These are phyloP conservation scores for Diarsia dahlii DNA, from an alignment of 2,888 invertebrate species.

Conservation along the genomic window DNA sequence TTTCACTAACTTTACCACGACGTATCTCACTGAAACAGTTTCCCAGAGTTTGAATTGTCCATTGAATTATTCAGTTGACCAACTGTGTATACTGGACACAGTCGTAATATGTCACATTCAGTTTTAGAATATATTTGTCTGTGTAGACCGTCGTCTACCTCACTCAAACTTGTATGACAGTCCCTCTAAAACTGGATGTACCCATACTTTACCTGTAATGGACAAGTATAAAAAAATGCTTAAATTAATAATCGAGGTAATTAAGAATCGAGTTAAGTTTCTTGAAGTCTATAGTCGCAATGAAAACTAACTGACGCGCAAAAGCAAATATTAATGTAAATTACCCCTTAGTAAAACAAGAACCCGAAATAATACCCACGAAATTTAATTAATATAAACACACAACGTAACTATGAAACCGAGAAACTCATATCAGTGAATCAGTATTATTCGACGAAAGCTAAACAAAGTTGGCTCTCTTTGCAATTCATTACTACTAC, in stretches of 20 bases:
- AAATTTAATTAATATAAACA: constrained; percentile 3
- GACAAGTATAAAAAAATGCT: background rate
- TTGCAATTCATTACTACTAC: background rate
- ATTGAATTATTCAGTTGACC: constrained; percentile 3
- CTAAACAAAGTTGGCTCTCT: background rate
- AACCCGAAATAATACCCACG: too few species aligned
- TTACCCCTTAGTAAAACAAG: background rate
- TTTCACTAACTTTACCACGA: background rate
- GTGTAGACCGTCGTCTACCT: background rate
- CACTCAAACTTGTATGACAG: too few species aligned
- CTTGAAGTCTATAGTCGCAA: background rate
- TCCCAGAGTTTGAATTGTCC: background rate
- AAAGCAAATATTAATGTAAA: background rate
- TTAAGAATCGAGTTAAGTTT: background rate
- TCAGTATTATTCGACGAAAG: background rate
- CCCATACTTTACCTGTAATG: background rate
- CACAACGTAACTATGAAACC: too few species aligned
- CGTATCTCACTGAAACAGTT: background rate
- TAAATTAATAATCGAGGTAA: background rate
- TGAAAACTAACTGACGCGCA: background rate
- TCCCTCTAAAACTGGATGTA: background rate
- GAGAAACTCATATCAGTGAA: background rate
- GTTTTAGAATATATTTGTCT: background rate
- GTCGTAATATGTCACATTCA: background rate
- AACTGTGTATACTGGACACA: background rate